Evolutionary conservation across 1,140 invertebrate species (phyloP), one percentile per base, ranked within the genome.

Genomic region (Batillaria attramentaria): DNA sequence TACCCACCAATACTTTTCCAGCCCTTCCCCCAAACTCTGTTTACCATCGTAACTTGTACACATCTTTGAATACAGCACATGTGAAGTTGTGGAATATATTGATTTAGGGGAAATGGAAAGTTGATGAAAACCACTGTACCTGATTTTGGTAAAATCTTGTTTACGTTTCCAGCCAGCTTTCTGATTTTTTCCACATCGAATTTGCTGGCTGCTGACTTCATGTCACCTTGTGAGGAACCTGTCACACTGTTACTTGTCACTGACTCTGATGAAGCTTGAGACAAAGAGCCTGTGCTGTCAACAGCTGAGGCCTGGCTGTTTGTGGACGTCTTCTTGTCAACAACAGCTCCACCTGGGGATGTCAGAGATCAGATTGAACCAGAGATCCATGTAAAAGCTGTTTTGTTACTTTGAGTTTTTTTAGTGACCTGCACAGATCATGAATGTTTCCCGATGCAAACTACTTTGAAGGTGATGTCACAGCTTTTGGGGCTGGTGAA

Each of bases 101-200:
- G 31, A 62, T 28, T 62, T 28, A 62, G 57, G n/a, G 6, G 5
- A 16, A 16, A 62, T 16, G 57, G 18, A n/a, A 16, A 18, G 24
- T 43, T 3, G 18, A 41, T 28, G 24, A 42, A 2, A 24, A 8
- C 35, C 2, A 42, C 69, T 42, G 20, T 72, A 60, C 72, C 72
- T 74, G 72, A 37, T 39, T 74, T 74, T 13, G 72, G 72, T 8
- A 37, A 35, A 37, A 74, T 18, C 39, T 37, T 74, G 72, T 74
- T 74, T 28, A 37, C 46, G 2, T 74, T 28, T 57, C 33, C 4
- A 5, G 46, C 31, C 72, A 74, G 54, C 28, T n/a, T 54, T 28
- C 50, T 28, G 1, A 74, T 74, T 37, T 74, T 74, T 10, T 74
- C 72, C 3, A 60, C 18, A 18, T 74, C 72, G 28, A 74, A 4